Conservation (phyloP, 2,113 vertebrate species). For the Chlorodrepanis virens region DNA sequence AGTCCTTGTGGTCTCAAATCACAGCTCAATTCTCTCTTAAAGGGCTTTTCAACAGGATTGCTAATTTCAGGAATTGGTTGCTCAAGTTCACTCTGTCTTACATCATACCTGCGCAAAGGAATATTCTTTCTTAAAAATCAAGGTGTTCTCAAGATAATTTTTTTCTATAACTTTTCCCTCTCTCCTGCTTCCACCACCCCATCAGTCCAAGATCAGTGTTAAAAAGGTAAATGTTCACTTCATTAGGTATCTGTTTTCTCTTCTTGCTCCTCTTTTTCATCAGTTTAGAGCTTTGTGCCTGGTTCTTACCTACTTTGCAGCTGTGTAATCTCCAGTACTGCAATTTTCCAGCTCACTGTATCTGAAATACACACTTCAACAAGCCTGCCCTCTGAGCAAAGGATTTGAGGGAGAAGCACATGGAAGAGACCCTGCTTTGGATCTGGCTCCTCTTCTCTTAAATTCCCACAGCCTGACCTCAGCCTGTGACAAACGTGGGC, state of each 20-base stretch:
- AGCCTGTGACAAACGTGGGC: fast-evolving
- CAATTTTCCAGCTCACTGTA: fast-evolving
- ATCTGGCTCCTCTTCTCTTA: neutral
- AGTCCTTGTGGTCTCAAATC: neutral
- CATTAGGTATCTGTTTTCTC: neutral
- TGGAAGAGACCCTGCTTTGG: neutral
- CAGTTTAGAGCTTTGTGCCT: neutral
- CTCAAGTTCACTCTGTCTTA: neutral
- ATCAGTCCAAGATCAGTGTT: neutral
- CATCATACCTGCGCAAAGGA: neutral
- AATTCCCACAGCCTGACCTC: neutral
- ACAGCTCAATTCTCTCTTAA: neutral
- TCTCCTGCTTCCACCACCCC: neutral
- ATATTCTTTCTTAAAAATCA: neutral
- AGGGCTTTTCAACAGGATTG: neutral
- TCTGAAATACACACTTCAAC: neutral
- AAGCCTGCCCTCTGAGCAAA: neutral
- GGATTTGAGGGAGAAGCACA: neutral
- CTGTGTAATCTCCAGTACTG: neutral
- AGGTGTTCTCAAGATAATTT: neutral
- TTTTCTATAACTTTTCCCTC: neutral
- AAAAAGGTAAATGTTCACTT: neutral
- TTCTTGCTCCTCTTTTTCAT: neutral
- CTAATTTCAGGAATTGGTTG: neutral
- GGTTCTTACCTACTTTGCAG: neutral